Conservation (phyloP, 2,113 vertebrate genomes). For the Scalopus aquaticus region DNA sequence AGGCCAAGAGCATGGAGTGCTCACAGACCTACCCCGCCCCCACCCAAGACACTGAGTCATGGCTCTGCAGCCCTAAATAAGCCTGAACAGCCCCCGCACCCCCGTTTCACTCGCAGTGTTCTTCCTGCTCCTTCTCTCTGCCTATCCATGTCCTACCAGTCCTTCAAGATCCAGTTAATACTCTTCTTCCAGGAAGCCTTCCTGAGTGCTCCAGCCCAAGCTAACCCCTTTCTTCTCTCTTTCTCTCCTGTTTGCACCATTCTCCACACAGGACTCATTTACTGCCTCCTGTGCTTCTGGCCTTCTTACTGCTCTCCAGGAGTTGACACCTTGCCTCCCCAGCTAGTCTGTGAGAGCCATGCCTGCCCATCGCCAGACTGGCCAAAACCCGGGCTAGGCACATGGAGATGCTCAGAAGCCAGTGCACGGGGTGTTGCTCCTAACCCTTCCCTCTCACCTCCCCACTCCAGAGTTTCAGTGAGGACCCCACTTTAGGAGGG, state of each 20-base stretch:
- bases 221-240: not conserved
- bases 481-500: not conserved
- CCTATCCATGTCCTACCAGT: not conserved
- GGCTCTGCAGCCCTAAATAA: not conserved
- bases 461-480: not conserved
- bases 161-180: not conserved
- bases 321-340: not conserved
- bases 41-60: not conserved
- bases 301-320: not conserved
- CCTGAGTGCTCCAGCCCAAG: not conserved
- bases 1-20: not conserved
- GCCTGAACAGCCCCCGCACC: not conserved
- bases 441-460: not conserved
- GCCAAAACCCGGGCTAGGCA: not conserved
- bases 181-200: constrained; percentile 15
- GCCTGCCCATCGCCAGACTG: not conserved
- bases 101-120: not conserved
- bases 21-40: not conserved
- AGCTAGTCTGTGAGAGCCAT: not conserved
- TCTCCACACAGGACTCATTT: not conserved
- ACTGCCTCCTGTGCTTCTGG: not conserved
- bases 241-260: not conserved
- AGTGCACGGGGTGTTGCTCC: not conserved
- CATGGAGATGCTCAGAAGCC: not conserved
- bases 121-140: not conserved